Conservation (phyloP, 2,113 vertebrate species). For the Vireo altiloquus region DNA sequence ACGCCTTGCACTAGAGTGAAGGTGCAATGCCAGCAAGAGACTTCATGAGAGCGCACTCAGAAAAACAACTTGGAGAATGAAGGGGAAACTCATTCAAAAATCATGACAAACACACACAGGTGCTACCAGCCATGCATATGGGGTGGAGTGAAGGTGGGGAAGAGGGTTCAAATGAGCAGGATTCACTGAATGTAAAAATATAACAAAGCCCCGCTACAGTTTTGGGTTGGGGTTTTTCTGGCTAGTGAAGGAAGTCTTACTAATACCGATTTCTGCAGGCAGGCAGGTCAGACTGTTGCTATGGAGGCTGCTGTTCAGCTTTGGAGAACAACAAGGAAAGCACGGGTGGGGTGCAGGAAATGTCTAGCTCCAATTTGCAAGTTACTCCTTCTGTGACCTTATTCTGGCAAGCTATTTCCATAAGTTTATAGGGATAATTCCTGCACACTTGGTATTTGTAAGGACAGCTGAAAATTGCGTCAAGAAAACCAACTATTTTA, state of each 20-base stretch:
- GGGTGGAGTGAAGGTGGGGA: constrained; percentile 30
- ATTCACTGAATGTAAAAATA: constrained; percentile 18
- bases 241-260: constrained; percentile 19
- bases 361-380: constrained; percentile 21
- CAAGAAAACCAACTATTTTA: background rate
- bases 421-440: constrained; percentile 32
- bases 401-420: background rate
- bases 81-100: constrained; percentile 52
- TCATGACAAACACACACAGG: constrained; percentile 48
- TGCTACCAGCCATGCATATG: constrained; percentile 62
- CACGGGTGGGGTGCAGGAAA: constrained; percentile 50
- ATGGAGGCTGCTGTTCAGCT: constrained; percentile 51
- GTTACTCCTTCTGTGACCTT: constrained; percentile 42
- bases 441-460: constrained; percentile 23
- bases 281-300: constrained; percentile 52
- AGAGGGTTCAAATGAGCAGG: constrained; percentile 52
- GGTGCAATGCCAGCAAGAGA: constrained; percentile 54
- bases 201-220: background rate
- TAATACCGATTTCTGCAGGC: constrained; percentile 21
- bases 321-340: constrained; percentile 53
- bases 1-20: constrained; percentile 26
- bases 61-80: constrained; percentile 45
- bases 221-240: background rate
- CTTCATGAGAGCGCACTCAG: constrained; percentile 43
- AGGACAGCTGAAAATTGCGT: background rate